phyloP scores from a whole-genome alignment of 1,140 invertebrate genomes.

The Diabrotica undecimpunctata region DNA sequence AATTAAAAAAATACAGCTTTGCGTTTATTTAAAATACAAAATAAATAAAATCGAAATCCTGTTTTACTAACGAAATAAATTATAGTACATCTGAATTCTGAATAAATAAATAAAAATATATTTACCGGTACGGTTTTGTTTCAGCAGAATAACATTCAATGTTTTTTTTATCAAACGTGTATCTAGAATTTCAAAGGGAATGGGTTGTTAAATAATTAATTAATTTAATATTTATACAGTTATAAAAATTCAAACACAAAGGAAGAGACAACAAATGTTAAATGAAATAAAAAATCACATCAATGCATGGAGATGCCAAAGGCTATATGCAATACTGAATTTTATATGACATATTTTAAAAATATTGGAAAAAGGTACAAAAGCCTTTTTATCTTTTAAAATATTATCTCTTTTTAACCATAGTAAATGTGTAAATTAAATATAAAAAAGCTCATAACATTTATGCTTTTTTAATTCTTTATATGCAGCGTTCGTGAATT shows the following conservation, averaged over 20 bases:
- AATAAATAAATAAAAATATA: constrained; percentile 13
- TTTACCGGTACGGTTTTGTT: not conserved
- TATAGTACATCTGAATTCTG: not conserved
- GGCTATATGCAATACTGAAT: too few relatives aligned
- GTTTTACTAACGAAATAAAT: constrained; percentile 11
- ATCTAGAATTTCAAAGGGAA: constrained; percentile 4
- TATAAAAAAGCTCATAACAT: too few relatives aligned
- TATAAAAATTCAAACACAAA: constrained; percentile 10
- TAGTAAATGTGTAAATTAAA: too few relatives aligned
- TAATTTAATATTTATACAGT: constrained; percentile 8
- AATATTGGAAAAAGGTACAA: too few relatives aligned
- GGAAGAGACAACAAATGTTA: constrained; percentile 8
- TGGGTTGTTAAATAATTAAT: constrained; percentile 9
- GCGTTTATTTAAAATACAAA: constrained; percentile 4
- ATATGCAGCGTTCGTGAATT: too few relatives aligned
- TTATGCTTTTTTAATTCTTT: too few relatives aligned
- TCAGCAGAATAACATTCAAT: not conserved
- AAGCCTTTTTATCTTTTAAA: not conserved
- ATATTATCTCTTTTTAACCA: too few relatives aligned
- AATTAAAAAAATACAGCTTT: not conserved
- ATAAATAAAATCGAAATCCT: constrained; percentile 12
- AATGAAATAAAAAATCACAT: constrained; percentile 4
- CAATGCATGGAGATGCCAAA: not conserved
- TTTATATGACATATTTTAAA: too few relatives aligned
- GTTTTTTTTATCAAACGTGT: not conserved